These are phyloP conservation scores for Eupeodes latifasciatus DNA, from an alignment of 2,888 invertebrate genomes.

Conservation along the genomic window DNA sequence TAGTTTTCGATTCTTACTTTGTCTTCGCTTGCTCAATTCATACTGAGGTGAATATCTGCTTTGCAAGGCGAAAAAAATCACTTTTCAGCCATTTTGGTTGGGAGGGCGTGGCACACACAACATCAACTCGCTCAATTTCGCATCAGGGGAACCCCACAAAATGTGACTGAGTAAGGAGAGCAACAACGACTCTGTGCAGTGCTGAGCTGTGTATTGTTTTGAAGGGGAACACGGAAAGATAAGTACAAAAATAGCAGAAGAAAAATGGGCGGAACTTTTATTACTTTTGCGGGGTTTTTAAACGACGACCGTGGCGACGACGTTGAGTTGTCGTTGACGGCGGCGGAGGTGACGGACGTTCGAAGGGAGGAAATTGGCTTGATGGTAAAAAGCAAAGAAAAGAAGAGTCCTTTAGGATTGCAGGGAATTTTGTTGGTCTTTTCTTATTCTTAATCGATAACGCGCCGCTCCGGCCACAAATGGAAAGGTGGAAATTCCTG, in stretches of 20 bases:
- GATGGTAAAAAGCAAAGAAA: constrained; percentile 44
- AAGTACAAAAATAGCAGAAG: constrained; percentile 48
- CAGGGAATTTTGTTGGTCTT: constrained; percentile 38
- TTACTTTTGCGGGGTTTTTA: constrained; percentile 9
- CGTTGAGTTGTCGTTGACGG: not conserved
- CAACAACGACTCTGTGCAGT: constrained; percentile 6
- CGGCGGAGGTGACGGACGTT: not conserved
- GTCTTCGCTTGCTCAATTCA: constrained; percentile 43
- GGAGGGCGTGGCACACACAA: constrained; percentile 71
- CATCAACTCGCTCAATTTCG: constrained; percentile 62
- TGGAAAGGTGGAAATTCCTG: constrained; percentile 71
- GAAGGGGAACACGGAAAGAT: constrained; percentile 56
- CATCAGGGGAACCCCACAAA: constrained; percentile 65
- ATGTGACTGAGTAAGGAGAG: constrained; percentile 21
- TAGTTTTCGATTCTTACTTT: constrained; percentile 44
- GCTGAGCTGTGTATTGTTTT: not conserved
- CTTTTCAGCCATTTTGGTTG: constrained; percentile 74
- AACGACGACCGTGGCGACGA: too few relatives aligned
- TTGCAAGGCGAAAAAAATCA: constrained; percentile 54
- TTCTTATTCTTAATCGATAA: constrained; percentile 74
- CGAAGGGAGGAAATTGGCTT: constrained; percentile 29
- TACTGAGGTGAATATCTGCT: constrained; percentile 72
- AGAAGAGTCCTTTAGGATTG: constrained; percentile 56
- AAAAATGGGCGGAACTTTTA: constrained; percentile 72
- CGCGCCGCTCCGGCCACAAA: constrained; percentile 42